These are phyloP conservation scores for Lycocerus yunnanus DNA, from an alignment of 2,888 invertebrate genomes.

Conservation along the genomic window DNA sequence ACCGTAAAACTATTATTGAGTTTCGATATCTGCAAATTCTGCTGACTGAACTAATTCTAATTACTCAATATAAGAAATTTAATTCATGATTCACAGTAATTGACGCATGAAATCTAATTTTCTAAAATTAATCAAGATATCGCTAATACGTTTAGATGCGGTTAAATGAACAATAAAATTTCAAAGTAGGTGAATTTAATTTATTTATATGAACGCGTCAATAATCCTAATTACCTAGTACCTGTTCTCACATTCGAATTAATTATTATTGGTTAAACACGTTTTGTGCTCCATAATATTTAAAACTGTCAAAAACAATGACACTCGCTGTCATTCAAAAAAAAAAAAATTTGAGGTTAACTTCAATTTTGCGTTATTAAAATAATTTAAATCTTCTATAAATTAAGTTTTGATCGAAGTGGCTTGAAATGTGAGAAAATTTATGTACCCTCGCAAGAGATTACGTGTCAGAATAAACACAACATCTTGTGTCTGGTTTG, in stretches of 20 bases:
- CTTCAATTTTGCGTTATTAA: not conserved
- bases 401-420: not conserved
- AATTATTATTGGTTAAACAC: not conserved
- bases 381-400: not conserved
- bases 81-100: conserved; percentile 47
- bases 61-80: conserved; percentile 46
- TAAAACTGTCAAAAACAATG: not conserved
- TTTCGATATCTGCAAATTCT: conserved; percentile 40
- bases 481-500: not conserved
- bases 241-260: not conserved
- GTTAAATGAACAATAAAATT: not conserved
- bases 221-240: not conserved
- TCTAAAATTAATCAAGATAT: conserved; percentile 31
- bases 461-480: not conserved
- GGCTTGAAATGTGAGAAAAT: not conserved
- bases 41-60: conserved; percentile 51
- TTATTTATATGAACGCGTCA: not conserved
- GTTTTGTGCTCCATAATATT: not conserved
- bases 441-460: not conserved
- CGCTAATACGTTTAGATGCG: conserved; percentile 9
- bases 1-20: not conserved
- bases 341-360: not conserved
- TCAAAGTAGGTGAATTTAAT: not conserved
- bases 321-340: not conserved
- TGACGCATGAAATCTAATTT: conserved; percentile 49